Base-by-base conservation (phyloP, 2,888 invertebrate genomes). In the Latrodectus hesperus region DNA sequence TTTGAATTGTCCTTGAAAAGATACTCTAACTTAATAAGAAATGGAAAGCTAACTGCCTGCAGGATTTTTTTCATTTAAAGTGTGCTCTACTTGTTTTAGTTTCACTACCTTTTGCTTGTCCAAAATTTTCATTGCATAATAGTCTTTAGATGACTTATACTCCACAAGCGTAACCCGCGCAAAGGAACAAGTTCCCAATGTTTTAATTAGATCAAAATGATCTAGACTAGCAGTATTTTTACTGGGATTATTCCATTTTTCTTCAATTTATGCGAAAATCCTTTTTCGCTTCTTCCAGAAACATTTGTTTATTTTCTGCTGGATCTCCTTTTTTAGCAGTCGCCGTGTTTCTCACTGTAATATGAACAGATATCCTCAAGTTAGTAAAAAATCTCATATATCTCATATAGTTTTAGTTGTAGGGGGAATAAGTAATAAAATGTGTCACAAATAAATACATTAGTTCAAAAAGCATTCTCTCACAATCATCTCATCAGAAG, bases 61-160 rank as follows among this genome's bases (percentile, higher is more conserved):
- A 99, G 94, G 92, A 99, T 99, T 92, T 98, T 96, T 99, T 99
- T 94, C 99, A 93, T 99, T 99, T 91, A 99, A 94, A 89, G 99
- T 99, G 93, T 99, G 99, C 94, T 99, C 99, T 88, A 99, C 99
- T 93, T 99, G 99, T 94, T 99, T 99, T 93, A 99, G 94, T 93
- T 99, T 99, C 82, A 99, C 99, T 90, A 99, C 94, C 95, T 99
- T 99, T 93, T 99, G 99, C 95, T 99, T 99, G 93, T 99, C 99
- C 92, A 99, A 95, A 93, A 99, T 99, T 95, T 99, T 99, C 99
- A 99, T 99, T 91, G 99, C 99, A 93, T 97, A 99, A 93, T 97
- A 99, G 93, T 98, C 97, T 94, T 97, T 97, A 92, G 96, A 96
- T 87, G 96, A 96, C 94, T 99, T 99, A 93, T 99, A 98, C 94